Conservation (phyloP, 2,888 invertebrate species). For the Barypeithes pellucidus region DNA sequence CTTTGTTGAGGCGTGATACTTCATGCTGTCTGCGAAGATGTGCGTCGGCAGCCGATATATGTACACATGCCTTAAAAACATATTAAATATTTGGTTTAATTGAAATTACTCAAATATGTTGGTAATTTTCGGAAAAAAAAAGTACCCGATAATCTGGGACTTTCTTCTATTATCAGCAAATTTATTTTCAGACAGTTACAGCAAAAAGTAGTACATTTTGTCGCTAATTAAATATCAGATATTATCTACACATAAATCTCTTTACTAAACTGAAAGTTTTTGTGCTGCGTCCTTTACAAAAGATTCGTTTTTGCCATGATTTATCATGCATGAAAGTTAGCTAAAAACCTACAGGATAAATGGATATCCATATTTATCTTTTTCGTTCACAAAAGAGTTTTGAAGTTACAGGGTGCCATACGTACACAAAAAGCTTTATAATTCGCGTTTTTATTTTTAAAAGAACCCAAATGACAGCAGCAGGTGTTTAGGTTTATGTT, state of each 20-base stretch:
- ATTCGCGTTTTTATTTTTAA: constrained; percentile 14
- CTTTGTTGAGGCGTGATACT: too few relatives aligned
- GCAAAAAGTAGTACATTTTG: constrained; percentile 6
- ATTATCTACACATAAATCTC: constrained; percentile 23
- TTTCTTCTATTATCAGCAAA: too few relatives aligned
- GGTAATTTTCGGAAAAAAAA: too few relatives aligned
- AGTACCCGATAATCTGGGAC: too few relatives aligned
- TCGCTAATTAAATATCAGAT: constrained; percentile 21
- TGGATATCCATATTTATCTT: constrained; percentile 26
- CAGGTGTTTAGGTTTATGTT: not conserved
- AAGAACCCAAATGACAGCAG: not conserved
- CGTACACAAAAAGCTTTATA: constrained; percentile 11
- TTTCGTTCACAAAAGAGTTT: constrained; percentile 17
- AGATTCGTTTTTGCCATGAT: constrained; percentile 33
- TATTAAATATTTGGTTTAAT: too few relatives aligned
- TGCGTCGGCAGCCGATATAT: too few relatives aligned
- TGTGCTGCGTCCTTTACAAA: constrained; percentile 29
- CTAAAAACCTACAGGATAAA: constrained; percentile 32
- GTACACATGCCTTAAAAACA: too few relatives aligned
- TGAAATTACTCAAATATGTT: too few relatives aligned
- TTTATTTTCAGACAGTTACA: too few relatives aligned
- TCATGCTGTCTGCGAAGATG: too few relatives aligned
- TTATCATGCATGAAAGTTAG: constrained; percentile 34
- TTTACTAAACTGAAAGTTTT: constrained; percentile 31
- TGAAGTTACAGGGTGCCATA: constrained; percentile 12